phyloP scores from a whole-genome alignment of 2,888 invertebrate species.

The Phengaris arion region DNA sequence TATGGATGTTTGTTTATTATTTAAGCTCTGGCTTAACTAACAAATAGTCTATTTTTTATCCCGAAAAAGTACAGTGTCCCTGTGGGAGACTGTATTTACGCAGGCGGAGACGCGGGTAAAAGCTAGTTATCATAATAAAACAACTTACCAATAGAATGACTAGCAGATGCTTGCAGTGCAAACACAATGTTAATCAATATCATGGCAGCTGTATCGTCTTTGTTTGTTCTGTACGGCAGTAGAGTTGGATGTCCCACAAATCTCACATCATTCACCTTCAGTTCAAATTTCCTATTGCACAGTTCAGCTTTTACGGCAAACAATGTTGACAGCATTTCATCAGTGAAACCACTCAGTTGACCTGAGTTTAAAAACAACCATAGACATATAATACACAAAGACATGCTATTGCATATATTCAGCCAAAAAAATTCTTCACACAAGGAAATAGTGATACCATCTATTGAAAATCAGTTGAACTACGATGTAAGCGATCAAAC shows the following conservation, averaged over 20 bases:
- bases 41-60: no score
- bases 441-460: no score
- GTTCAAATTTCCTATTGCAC: constrained; percentile 94
- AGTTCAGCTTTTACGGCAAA: constrained; percentile 95
- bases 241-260: constrained; percentile 97
- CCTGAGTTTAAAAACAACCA: constrained; percentile 52
- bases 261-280: constrained; percentile 96
- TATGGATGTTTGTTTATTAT: no score
- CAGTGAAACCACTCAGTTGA: constrained; percentile 86
- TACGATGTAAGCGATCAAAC: no score
- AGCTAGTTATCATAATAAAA: not conserved
- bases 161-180: constrained; percentile 93
- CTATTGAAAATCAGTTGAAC: no score
- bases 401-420: not conserved
- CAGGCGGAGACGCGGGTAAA: no score
- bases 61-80: no score
- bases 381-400: not conserved
- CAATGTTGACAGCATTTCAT: constrained; percentile 91
- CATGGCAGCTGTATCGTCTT: constrained; percentile 84
- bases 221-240: constrained; percentile 83
- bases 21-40: no score
- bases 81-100: no score
- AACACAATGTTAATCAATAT: constrained; percentile 94
- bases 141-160: constrained; percentile 88
- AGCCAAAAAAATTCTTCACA: no score